Evolutionary conservation across 2,797 vertebrate genomes (phyloP), one percentile per base, ranked within the genome.

Genomic region (Natrix natrix): DNA sequence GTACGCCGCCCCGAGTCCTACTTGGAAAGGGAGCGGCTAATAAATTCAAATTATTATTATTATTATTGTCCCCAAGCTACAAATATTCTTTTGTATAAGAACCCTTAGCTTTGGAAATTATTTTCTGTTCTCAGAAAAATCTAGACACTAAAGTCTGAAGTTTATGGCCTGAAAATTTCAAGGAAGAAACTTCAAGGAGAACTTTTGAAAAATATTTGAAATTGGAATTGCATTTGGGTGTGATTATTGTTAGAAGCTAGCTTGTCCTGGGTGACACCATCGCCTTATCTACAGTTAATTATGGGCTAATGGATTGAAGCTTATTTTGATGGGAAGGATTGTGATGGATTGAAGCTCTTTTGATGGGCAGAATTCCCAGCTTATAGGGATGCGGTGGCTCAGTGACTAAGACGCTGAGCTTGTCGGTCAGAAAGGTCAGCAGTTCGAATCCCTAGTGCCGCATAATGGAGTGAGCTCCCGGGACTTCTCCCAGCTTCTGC

Each of bases 141-240:
- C 55, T 12, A 37, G 24, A 54, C 56, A 2, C 22, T 60, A 16
- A 48, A 16, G 26, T 90, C 93, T 94, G 1, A 59, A 94, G 92
- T 69, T 63, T 90, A 87, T 92, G 90, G 55, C 59, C 14, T 0
- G 0, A 3, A 6, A 11, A 14, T 90, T 74, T 12, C 74, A 91
- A 55, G 12, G 83, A 2, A 5, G 7, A 6, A 55, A 63, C 61
- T 17, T 12, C 54, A 55, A n/a, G 11, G 60, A 87, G 48, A 88
- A 37, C 4, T 43, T 0, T 22, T 22, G 8, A 22, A 11, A 22
- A 78, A 22, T 69, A 69, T 74, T 74, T 74, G 6, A n/a, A 83
- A 22, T 10, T 83, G 37, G 74, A 24, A 24, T 48, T 83, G 3
- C 20, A 83, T 83, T 24, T 24, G 20, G 37, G 74, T 48, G 74